phyloP scores from a whole-genome alignment of 1,140 invertebrate genomes.

The Macrosteles quadrilineatus region DNA sequence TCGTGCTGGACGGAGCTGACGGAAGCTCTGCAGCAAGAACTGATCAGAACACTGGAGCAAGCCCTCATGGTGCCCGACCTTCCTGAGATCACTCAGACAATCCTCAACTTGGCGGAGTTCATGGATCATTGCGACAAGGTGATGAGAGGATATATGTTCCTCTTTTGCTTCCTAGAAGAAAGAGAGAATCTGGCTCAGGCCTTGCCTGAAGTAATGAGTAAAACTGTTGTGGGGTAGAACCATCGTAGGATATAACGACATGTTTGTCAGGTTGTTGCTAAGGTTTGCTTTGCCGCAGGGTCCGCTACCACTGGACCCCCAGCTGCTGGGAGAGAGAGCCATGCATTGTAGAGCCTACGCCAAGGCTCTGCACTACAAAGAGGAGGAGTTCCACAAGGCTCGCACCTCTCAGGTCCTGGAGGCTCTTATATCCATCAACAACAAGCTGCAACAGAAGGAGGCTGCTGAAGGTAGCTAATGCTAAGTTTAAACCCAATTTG shows the following conservation, averaged over 20 bases:
- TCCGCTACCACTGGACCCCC: constrained; percentile 85
- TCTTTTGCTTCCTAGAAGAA: too few relatives aligned
- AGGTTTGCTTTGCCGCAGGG: constrained; percentile 61
- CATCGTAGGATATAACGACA: too few relatives aligned
- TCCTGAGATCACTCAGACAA: constrained; percentile 96
- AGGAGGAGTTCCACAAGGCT: constrained; percentile 86
- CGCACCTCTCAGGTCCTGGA: constrained; percentile 85
- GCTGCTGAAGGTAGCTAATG: constrained; percentile 90
- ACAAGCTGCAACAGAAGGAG: constrained; percentile 98
- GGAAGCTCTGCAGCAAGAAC: constrained; percentile 77
- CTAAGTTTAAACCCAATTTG: constrained; percentile 33
- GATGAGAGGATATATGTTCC: too few relatives aligned
- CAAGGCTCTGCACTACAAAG: constrained; percentile 98
- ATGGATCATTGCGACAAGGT: constrained; percentile 98
- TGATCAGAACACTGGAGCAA: constrained; percentile 85
- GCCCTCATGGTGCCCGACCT: constrained; percentile 91
- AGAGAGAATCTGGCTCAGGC: too few relatives aligned
- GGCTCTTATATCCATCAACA: constrained; percentile 95
- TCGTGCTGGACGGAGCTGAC: constrained; percentile 97
- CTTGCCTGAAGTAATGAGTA: too few relatives aligned
- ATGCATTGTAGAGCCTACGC: constrained; percentile 79
- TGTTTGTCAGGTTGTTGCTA: too few relatives aligned
- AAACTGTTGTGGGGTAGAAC: too few relatives aligned
- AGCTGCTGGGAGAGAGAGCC: constrained; percentile 76
- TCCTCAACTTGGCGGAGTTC: constrained; percentile 97